phyloP scores from a whole-genome alignment of 2,888 invertebrate genomes.

The Lasioglossum lativentre region DNA sequence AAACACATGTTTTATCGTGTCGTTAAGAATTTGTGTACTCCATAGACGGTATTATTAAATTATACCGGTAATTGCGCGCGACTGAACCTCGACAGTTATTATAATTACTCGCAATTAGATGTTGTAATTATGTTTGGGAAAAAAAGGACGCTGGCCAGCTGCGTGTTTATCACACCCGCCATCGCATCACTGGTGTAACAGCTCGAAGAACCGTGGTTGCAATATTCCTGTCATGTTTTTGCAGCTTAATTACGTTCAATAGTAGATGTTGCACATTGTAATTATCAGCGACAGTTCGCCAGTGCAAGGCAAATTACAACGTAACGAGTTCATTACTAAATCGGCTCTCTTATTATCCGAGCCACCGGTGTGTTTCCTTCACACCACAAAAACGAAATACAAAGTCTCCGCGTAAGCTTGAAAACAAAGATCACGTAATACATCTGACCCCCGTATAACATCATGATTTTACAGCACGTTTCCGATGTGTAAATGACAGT shows the following conservation, averaged over 20 bases:
- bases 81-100: constrained; percentile 20
- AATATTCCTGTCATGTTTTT: constrained; percentile 40
- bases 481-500: neutral
- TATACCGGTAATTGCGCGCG: constrained; percentile 1
- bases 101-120: constrained; percentile 41
- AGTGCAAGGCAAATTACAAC: constrained; percentile 16
- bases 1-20: neutral
- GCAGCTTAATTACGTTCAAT: constrained; percentile 43
- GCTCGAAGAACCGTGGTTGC: neutral
- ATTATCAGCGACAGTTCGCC: constrained; percentile 48
- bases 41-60: constrained; percentile 22
- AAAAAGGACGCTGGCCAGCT: neutral
- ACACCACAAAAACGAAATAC: neutral
- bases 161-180: constrained; percentile 42
- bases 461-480: neutral
- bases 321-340: constrained; percentile 39
- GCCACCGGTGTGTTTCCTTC: constrained; percentile 11
- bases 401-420: neutral
- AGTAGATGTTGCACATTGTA: constrained; percentile 40
- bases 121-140: constrained; percentile 26
- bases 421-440: constrained; percentile 19
- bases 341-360: constrained; percentile 33
- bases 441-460: neutral
- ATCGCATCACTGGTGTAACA: constrained; percentile 33
- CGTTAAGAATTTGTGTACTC: neutral